phyloP scores from a whole-genome alignment of 2,888 invertebrate genomes.

The Scaptodrosophila latifasciaeformis region DNA sequence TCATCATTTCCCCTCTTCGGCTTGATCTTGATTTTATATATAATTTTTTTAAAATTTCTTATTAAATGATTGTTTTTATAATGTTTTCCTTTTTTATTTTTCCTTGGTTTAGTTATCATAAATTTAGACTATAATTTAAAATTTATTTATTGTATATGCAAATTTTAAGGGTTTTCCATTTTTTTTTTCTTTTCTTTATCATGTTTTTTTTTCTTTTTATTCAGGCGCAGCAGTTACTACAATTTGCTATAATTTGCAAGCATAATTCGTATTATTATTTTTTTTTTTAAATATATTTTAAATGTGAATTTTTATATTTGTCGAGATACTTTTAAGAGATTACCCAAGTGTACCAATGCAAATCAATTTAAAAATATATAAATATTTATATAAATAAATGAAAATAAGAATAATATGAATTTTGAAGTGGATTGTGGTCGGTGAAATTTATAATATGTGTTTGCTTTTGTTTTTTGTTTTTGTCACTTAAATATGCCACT shows the following conservation, averaged over 20 bases:
- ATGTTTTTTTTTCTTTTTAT: slow-evolving; percentile 16
- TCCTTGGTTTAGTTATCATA: slow-evolving; percentile 20
- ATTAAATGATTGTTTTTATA: slow-evolving; percentile 35
- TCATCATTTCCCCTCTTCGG: slow-evolving; percentile 4
- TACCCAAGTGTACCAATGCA: too few relatives aligned
- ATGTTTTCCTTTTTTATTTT: too few relatives aligned
- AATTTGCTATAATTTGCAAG: slow-evolving; percentile 53
- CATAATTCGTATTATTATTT: slow-evolving; percentile 25
- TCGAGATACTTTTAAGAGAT: too few relatives aligned
- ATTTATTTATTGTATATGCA: slow-evolving; percentile 22
- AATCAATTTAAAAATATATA: not conserved
- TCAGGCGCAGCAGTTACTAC: slow-evolving; percentile 39
- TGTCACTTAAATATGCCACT: slow-evolving; percentile 63
- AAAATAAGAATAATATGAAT: slow-evolving; percentile 5
- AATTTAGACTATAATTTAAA: slow-evolving; percentile 51
- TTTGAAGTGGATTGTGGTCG: too few relatives aligned
- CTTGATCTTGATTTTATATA: not conserved
- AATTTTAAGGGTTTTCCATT: too few relatives aligned
- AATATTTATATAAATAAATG: not conserved
- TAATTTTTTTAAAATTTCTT: not conserved
- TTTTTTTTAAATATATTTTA: slow-evolving; percentile 2
- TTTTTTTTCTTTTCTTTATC: slow-evolving; percentile 15
- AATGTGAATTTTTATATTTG: slow-evolving; percentile 9
- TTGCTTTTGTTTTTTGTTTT: slow-evolving; percentile 34
- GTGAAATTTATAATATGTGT: slow-evolving; percentile 17